Evolutionary conservation across 2,888 invertebrate genomes (phyloP).

Genomic region (Epinotia bilunana): DNA sequence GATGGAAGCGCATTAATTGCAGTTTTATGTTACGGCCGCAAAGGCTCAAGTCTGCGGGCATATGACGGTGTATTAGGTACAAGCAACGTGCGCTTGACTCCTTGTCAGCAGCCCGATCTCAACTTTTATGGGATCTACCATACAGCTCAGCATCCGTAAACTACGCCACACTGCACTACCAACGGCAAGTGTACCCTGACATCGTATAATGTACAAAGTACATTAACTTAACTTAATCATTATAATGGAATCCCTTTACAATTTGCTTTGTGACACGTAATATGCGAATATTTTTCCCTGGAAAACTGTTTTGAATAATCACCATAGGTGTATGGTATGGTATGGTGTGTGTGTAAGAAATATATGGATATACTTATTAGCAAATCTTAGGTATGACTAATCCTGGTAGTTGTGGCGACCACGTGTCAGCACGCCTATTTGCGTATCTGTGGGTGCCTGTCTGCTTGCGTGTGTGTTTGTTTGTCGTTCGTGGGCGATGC

Average conservation of each 20-base stretch:
- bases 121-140: neutral
- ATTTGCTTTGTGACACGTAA: slow-evolving; percentile 12
- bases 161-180: neutral
- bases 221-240: slow-evolving; percentile 11
- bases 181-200: neutral
- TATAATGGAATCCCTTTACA: slow-evolving; percentile 22
- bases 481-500: slow-evolving; percentile 27
- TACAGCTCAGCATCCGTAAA: neutral
- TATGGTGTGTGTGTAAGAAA: no score
- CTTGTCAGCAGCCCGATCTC: neutral
- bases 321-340: neutral
- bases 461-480: slow-evolving; percentile 12
- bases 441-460: slow-evolving; percentile 22
- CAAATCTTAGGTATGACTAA: slow-evolving; percentile 23
- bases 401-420: slow-evolving; percentile 4
- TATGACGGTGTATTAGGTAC: neutral
- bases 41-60: neutral
- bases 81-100: neutral
- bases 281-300: slow-evolving; percentile 5
- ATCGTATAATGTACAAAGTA: neutral
- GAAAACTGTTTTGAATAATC: slow-evolving; percentile 10
- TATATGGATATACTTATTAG: no score
- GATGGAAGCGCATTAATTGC: slow-evolving; percentile 1
- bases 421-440: slow-evolving; percentile 28
- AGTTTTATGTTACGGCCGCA: neutral